phyloP scores from a whole-genome alignment of 2,113 vertebrate genomes.

The Acrocephalus kingi region DNA sequence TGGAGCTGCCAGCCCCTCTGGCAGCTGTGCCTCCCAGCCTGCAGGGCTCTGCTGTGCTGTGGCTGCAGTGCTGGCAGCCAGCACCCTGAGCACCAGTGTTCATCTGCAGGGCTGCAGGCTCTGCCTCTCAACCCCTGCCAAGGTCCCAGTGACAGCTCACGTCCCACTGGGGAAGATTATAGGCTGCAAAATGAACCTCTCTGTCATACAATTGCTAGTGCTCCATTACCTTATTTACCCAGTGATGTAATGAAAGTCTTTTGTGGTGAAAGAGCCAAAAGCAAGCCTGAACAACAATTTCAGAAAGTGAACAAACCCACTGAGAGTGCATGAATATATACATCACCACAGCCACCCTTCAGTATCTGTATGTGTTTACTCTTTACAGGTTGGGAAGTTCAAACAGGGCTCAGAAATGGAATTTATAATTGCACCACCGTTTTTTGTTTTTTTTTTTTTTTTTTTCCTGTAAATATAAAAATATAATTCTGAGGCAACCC shows the following conservation, averaged over 20 bases:
- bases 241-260: not conserved
- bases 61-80: not conserved
- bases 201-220: not conserved
- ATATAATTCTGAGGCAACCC: not conserved
- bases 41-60: not conserved
- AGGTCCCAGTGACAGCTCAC: not conserved
- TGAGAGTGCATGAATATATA: not conserved
- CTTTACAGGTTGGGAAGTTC: not conserved
- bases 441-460: not conserved
- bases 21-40: not conserved
- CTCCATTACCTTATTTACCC: not conserved
- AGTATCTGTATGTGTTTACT: not conserved
- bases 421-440: not conserved
- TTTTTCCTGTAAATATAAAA: not conserved
- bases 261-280: not conserved
- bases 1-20: not conserved
- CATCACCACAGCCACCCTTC: not conserved
- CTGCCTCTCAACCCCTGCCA: not conserved
- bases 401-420: not conserved
- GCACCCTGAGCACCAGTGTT: rapidly evolving
- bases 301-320: not conserved
- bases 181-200: not conserved
- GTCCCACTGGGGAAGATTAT: not conserved
- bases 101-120: not conserved
- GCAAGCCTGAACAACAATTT: not conserved